A percentile compares a stretch with the other conserved stretches of the same genome.
Evolutionary conservation across 2,113 vertebrate genomes (phyloP).

Genomic region (Gadus macrocephalus): DNA sequence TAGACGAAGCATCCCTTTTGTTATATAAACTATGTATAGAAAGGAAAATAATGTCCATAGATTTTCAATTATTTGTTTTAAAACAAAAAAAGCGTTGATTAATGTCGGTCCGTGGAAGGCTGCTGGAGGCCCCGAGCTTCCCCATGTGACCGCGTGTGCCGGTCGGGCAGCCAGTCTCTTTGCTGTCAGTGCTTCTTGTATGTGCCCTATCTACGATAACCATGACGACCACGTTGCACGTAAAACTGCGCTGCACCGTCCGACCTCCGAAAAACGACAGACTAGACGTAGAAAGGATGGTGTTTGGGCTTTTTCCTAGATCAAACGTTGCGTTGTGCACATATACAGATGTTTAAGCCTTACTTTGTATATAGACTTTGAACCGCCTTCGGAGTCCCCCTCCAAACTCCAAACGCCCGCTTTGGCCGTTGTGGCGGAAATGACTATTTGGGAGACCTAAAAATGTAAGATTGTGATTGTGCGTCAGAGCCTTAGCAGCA

Average conservation of each 20-base stretch:
- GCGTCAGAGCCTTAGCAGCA: slow-evolving; percentile 51
- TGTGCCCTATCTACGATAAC: slow-evolving; percentile 64
- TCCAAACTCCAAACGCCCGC: slow-evolving; percentile 73
- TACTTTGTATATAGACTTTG: slow-evolving; percentile 93
- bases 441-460: slow-evolving; percentile 39
- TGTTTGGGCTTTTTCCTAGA: slow-evolving; percentile 82
- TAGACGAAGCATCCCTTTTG: slow-evolving; percentile 66
- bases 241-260: slow-evolving; percentile 63
- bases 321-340: slow-evolving; percentile 87
- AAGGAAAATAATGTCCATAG: slow-evolving; percentile 69
- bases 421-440: slow-evolving; percentile 50
- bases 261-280: slow-evolving; percentile 57
- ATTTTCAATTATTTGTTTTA: slow-evolving; percentile 71
- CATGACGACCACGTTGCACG: slow-evolving; percentile 58
- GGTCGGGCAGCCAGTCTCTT: too few species aligned
- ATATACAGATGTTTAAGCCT: slow-evolving; percentile 90
- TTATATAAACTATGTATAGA: slow-evolving; percentile 67
- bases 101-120: slow-evolving; percentile 66
- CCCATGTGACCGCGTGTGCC: slow-evolving; percentile 3
- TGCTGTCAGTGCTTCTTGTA: slow-evolving; percentile 68
- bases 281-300: slow-evolving; percentile 61
- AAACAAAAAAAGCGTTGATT: slow-evolving; percentile 54
- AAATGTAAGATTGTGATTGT: slow-evolving; percentile 33
- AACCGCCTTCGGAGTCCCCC: slow-evolving; percentile 74
- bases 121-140: slow-evolving; percentile 70